phyloP scores from a whole-genome alignment of 2,888 invertebrate genomes.

The Blastobasis lacticolella region DNA sequence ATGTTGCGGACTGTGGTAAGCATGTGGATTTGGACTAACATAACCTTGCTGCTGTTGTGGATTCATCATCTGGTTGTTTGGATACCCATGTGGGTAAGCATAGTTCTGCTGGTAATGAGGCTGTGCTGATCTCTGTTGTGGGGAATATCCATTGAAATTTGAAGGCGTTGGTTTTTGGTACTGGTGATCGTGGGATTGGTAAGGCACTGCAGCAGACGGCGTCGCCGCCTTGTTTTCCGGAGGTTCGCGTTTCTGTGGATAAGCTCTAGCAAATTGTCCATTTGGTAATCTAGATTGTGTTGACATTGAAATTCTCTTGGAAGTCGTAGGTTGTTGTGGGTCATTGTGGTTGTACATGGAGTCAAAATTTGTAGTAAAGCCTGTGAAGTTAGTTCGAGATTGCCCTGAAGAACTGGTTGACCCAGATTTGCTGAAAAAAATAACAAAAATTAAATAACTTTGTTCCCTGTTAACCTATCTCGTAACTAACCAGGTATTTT shows the following conservation, averaged over 20 bases:
- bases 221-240: constrained; percentile 35
- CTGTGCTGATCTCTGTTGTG: constrained; percentile 52
- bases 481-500: too few species aligned
- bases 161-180: constrained; percentile 54
- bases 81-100: constrained; percentile 53
- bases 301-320: constrained; percentile 55
- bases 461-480: too few species aligned
- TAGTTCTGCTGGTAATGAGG: constrained; percentile 56
- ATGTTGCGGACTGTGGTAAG: constrained; percentile 61
- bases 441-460: too few species aligned
- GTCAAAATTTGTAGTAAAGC: constrained; percentile 61
- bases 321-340: constrained; percentile 42
- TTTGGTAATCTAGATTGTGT: constrained; percentile 48
- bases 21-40: constrained; percentile 47
- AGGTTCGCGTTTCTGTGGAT: constrained; percentile 44
- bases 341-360: constrained; percentile 62
- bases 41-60: constrained; percentile 52
- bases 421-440: constrained; percentile 62
- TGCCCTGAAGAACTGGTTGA: constrained; percentile 62
- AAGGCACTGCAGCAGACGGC: constrained; percentile 43
- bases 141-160: constrained; percentile 55
- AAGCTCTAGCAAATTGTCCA: constrained; percentile 55
- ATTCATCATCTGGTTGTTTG: constrained; percentile 47
- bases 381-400: constrained; percentile 64
- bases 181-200: constrained; percentile 62